Evolutionary conservation across 2,113 vertebrate genomes (phyloP).

Genomic region (Malurus alboscapulatus): DNA sequence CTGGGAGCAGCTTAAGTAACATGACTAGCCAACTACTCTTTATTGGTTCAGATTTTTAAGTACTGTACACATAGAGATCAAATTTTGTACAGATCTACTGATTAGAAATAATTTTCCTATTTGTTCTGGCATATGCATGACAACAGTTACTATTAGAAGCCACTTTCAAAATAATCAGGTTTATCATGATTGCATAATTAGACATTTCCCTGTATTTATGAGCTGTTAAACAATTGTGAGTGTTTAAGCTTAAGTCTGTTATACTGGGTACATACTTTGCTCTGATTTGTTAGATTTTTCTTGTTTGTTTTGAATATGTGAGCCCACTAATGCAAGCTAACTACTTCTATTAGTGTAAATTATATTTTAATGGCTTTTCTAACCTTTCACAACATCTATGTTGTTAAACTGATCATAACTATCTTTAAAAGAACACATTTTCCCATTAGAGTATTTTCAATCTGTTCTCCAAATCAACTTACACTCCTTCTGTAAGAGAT

Average conservation of each 20-base stretch:
- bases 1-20: slow-evolving; percentile 72
- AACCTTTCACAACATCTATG: background rate
- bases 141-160: slow-evolving; percentile 14
- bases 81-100: background rate
- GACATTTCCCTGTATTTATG: background rate
- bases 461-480: background rate
- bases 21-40: slow-evolving; percentile 71
- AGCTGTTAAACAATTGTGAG: background rate
- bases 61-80: background rate
- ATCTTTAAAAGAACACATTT: background rate
- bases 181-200: background rate
- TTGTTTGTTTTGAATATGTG: background rate
- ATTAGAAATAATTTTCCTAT: background rate
- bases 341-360: background rate
- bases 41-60: slow-evolving; percentile 65
- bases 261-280: background rate
- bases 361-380: slow-evolving; percentile 15
- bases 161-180: background rate
- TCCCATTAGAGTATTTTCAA: background rate
- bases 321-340: background rate
- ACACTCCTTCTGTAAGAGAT: background rate
- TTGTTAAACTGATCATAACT: background rate
- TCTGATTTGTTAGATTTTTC: background rate
- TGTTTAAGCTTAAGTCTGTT: background rate
- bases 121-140: background rate